These are phyloP conservation scores for Esox masquinongy DNA, from an alignment of 2,797 vertebrate species.

Conservation along the genomic window DNA sequence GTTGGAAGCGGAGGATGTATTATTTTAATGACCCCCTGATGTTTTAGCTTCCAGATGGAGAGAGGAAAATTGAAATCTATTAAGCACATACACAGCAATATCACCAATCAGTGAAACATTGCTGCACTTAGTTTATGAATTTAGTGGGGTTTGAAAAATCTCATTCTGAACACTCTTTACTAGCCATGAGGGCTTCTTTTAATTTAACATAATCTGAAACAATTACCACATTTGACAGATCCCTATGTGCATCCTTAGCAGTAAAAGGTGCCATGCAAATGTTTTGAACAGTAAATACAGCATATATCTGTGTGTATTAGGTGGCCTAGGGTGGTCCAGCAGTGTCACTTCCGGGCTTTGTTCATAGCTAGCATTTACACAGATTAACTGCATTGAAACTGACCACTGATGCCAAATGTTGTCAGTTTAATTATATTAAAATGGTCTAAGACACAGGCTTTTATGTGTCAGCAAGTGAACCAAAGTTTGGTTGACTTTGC, in stretches of 20 bases:
- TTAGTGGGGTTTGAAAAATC: neutral
- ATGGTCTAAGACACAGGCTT: too few species aligned
- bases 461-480: too few species aligned
- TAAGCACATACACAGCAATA: slow-evolving; percentile 14
- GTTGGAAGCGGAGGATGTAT: slow-evolving; percentile 9
- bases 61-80: slow-evolving; percentile 17
- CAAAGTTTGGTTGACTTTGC: too few species aligned
- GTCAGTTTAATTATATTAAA: too few species aligned
- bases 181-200: slow-evolving; percentile 8
- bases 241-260: slow-evolving; percentile 14
- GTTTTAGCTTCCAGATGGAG: slow-evolving; percentile 18
- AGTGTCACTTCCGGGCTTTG: too few species aligned
- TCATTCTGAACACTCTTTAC: slow-evolving; percentile 10
- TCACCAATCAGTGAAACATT: neutral
- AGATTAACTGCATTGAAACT: too few species aligned
- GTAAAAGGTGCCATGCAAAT: slow-evolving; percentile 10
- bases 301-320: too few species aligned
- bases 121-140: slow-evolving; percentile 4
- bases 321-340: too few species aligned
- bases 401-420: too few species aligned
- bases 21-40: slow-evolving; percentile 27
- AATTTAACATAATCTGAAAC: slow-evolving; percentile 22
- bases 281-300: too few species aligned
- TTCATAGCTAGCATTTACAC: too few species aligned
- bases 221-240: slow-evolving; percentile 27